Base-by-base conservation (phyloP, 92 coral and sea anemone species). In the Palythoa heliodiscus region DNA sequence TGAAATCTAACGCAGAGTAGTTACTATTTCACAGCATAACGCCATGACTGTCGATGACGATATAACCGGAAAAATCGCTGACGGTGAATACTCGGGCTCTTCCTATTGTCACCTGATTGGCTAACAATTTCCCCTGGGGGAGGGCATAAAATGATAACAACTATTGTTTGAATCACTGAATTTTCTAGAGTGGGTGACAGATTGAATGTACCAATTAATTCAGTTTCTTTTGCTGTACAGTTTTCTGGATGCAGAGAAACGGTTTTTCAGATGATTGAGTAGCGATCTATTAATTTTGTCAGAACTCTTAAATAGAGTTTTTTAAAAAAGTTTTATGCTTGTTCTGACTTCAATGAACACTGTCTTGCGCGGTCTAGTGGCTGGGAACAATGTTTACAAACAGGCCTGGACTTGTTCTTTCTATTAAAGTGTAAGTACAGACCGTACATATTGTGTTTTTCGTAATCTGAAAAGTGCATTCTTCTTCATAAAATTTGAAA, bases 41-140 rank as follows among this genome's bases (percentile, higher is more conserved):
- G 74, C 84, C 84, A 80, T 80, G 84, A 66, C 73, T 80, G 73
- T 23, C 84, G 84, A 80, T 80, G 84, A 80, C 84, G 84, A 80
- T 80, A 80, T 80, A 66, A 80, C 84, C 84, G 84, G 74, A 80
- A 80, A 80, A 80, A 80, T 80, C 84, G 84, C 84, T 80, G 84
- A 80, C 84, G 84, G 74, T 63, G 70, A 63, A 66, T 66, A 64
- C 84, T 80, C 73, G 74, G 84, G 84, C 66, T 67, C 84, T 80
- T 80, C 74, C 84, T 74, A 64, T 64, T 43, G 73, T 24, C 84
- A 47, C 74, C 84, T 80, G 84, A 80, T 80, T 80, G 84, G 84
- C 66, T 70, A 10, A 80, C 2, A 80, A 23, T 50, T 23, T 16
- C 39, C 73, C 74, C 74, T 80, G 84, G 74, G 84, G 84, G 84